Evolutionary conservation across 2,113 vertebrate species (phyloP).

Genomic region (Athene noctua): DNA sequence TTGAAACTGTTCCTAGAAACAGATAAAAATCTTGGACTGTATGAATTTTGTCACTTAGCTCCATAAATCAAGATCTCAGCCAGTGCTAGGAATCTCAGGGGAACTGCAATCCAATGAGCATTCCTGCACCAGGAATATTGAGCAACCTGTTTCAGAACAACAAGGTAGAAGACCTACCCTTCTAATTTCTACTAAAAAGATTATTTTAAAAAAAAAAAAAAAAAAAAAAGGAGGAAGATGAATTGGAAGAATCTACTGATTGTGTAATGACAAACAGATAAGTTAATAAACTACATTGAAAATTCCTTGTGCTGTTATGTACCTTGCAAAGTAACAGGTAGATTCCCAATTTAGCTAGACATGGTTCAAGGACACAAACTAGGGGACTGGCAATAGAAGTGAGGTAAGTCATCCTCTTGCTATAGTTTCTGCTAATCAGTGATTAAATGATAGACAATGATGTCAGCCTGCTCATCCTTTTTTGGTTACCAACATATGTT

Average conservation of each 20-base stretch:
- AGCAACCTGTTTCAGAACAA: background rate
- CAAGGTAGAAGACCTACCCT: background rate
- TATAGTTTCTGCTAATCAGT: background rate
- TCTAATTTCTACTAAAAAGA: background rate
- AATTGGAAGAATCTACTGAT: background rate
- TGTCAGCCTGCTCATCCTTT: background rate
- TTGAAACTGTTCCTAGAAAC: background rate
- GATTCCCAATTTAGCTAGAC: background rate
- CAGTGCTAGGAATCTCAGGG: background rate
- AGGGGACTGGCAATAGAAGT: background rate
- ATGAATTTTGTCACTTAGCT: background rate
- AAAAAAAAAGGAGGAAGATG: background rate
- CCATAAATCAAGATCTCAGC: background rate
- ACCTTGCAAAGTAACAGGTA: background rate
- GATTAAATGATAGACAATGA: background rate
- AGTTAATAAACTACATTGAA: background rate
- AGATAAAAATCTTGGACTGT: background rate
- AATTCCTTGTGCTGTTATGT: background rate
- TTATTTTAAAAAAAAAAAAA: background rate
- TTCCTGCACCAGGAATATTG: background rate
- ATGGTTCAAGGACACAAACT: background rate
- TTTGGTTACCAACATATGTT: background rate
- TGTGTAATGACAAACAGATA: background rate
- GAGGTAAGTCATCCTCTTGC: background rate
- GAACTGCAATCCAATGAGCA: background rate